phyloP scores from a whole-genome alignment of 2,797 vertebrate genomes.

The Thalassophryne amazonica region DNA sequence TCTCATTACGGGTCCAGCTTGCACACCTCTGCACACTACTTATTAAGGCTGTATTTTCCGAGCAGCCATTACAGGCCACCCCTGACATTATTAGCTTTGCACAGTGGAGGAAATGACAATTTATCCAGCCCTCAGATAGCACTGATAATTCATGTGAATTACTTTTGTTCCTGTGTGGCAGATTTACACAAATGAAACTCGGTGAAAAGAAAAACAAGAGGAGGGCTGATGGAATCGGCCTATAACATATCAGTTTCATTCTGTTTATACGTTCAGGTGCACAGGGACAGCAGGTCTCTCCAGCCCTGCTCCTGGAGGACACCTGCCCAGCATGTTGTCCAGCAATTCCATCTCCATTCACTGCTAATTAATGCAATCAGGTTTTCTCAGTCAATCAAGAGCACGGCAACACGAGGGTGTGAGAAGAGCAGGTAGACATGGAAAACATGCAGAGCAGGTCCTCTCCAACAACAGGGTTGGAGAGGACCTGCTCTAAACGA shows the following conservation, averaged over 20 bases:
- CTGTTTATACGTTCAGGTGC: conserved; percentile 27
- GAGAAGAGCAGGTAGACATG: no score
- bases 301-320: no score
- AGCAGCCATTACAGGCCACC: conserved; percentile 42
- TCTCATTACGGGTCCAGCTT: conserved; percentile 46
- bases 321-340: no score
- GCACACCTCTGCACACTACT: conserved; percentile 22
- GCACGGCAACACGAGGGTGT: no score
- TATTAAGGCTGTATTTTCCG: conserved; percentile 67
- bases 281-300: no score
- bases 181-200: conserved; percentile 74
- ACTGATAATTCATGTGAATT: conserved; percentile 71
- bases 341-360: no score
- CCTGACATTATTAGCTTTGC: conserved; percentile 60
- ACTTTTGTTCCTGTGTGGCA: conserved; percentile 59
- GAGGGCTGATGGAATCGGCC: conserved; percentile 52
- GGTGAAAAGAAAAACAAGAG: conserved; percentile 48
- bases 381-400: no score
- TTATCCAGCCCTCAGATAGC: conserved; percentile 50
- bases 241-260: conserved; percentile 54
- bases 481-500: no score
- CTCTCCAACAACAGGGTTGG: no score
- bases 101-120: conserved; percentile 56
- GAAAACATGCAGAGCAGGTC: no score
- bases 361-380: no score